These are phyloP conservation scores for Phthorimaea operculella DNA, from an alignment of 1,140 invertebrate species.

Conservation along the genomic window DNA sequence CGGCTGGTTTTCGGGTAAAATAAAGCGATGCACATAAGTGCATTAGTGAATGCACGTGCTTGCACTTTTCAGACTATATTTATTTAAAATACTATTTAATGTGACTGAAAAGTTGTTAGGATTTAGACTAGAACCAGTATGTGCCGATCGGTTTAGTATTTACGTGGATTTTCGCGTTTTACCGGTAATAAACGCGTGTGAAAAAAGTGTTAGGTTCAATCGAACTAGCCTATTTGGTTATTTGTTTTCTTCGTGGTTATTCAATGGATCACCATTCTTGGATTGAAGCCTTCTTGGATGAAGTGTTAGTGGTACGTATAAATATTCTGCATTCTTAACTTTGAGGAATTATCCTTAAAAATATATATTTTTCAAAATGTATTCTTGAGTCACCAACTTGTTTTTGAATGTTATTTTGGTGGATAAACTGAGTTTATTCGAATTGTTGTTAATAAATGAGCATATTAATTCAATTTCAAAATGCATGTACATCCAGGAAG, in stretches of 20 bases:
- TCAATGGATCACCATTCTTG: conserved; percentile 20
- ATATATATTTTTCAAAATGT: no score
- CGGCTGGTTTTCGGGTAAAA: conserved; percentile 11
- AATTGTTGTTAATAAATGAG: no score
- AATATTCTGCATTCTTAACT: not conserved
- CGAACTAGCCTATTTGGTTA: conserved; percentile 44
- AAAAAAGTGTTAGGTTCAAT: conserved; percentile 36
- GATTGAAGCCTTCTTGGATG: conserved; percentile 34
- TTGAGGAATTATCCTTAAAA: not conserved
- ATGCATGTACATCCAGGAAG: no score
- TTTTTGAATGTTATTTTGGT: no score
- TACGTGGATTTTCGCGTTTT: conserved; percentile 8
- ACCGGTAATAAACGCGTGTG: conserved; percentile 17
- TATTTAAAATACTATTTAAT: no score
- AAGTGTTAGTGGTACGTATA: conserved; percentile 51
- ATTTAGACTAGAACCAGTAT: no score
- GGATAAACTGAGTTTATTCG: no score
- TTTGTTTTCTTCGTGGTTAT: conserved; percentile 32
- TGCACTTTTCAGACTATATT: conserved; percentile 53
- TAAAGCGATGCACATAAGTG: conserved; percentile 44
- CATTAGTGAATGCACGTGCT: conserved; percentile 61
- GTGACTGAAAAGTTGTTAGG: no score
- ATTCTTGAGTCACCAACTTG: no score
- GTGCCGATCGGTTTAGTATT: not conserved
- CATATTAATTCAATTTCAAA: no score